Percentiles rank a stretch among this genome's conserved stretches.
These are phyloP conservation scores for Pontoporia blainvillei DNA, from an alignment of 2,113 vertebrate species.

Conservation along the genomic window DNA sequence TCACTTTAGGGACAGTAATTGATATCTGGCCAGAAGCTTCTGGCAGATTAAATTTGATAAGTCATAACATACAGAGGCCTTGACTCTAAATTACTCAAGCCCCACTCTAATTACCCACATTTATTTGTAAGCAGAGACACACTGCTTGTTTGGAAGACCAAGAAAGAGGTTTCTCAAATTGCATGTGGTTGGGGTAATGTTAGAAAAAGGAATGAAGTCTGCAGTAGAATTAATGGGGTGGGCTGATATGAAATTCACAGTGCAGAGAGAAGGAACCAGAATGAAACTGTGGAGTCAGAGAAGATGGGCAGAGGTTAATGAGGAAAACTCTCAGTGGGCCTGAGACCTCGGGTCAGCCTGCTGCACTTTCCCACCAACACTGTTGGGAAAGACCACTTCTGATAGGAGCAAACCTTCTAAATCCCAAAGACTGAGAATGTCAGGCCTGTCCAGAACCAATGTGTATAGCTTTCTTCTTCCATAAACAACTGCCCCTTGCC, in stretches of 20 bases:
- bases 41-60: conserved; percentile 65
- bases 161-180: conserved; percentile 10
- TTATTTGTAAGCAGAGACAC: not conserved
- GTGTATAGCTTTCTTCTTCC: not conserved
- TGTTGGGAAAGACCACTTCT: not conserved
- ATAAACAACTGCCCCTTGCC: not conserved
- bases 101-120: conserved; percentile 46
- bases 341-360: not conserved
- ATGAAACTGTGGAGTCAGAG: not conserved
- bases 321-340: not conserved
- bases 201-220: not conserved
- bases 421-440: not conserved
- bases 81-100: conserved; percentile 41
- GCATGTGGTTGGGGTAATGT: not conserved
- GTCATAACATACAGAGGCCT: conserved; percentile 53
- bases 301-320: not conserved
- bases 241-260: not conserved
- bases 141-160: not conserved
- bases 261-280: not conserved
- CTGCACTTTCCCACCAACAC: not conserved
- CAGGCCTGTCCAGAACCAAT: not conserved
- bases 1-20: conserved; percentile 60
- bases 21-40: conserved; percentile 64
- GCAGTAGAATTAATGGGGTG: not conserved
- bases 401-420: not conserved